Evolutionary conservation across 2,113 vertebrate species (phyloP).

Genomic region (Tinamus guttatus): DNA sequence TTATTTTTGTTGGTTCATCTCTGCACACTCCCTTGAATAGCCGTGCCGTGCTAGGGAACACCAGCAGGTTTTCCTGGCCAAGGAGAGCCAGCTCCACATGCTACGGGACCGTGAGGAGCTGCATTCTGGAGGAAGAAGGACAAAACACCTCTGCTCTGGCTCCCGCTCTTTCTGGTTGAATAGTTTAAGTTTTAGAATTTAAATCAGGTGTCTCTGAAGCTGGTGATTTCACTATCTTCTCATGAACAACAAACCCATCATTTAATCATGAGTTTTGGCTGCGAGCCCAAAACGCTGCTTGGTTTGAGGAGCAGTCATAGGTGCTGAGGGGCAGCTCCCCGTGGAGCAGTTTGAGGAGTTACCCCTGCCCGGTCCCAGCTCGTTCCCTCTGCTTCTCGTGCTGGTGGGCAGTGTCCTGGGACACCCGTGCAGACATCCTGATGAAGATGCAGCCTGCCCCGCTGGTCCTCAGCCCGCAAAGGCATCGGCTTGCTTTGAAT

Average conservation of each 20-base stretch:
- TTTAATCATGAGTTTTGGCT: conserved; percentile 22
- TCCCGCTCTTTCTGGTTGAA: rapidly evolving
- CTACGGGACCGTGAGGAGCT: background rate
- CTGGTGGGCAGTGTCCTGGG: background rate
- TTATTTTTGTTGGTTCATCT: background rate
- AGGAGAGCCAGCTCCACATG: background rate
- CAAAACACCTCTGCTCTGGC: background rate
- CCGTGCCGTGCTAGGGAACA: background rate
- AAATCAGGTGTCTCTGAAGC: background rate
- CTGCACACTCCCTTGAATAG: rapidly evolving
- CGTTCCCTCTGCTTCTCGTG: background rate
- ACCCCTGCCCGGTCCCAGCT: background rate
- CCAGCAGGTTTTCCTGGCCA: background rate
- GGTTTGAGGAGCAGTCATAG: background rate
- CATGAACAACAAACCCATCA: background rate
- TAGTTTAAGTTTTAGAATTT: background rate
- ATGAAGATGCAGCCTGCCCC: background rate
- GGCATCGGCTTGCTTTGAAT: background rate
- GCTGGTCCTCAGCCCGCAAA: background rate
- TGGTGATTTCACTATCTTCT: background rate
- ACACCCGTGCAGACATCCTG: background rate
- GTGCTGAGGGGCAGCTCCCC: background rate
- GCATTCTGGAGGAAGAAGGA: background rate
- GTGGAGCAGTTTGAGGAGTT: background rate
- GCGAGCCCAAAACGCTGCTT: background rate